Conservation (phyloP, 1,140 invertebrate species). For the Bombus fervidus region DNA sequence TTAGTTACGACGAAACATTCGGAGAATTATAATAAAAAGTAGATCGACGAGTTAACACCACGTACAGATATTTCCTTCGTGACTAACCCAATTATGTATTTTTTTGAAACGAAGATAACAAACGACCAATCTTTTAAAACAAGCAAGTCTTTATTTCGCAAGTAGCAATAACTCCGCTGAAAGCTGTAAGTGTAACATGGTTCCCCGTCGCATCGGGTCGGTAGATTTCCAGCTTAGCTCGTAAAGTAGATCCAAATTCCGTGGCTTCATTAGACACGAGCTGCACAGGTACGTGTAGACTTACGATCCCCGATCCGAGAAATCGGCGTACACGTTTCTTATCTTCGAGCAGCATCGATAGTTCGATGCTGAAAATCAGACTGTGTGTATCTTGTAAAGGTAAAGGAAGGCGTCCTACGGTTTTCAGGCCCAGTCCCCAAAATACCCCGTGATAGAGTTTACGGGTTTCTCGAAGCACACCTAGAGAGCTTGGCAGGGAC, state of each 20-base stretch:
- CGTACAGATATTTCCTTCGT: too few relatives aligned
- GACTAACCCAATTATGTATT: too few relatives aligned
- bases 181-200: neutral
- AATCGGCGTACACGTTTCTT: slow-evolving; percentile 61
- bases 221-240: neutral
- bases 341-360: slow-evolving; percentile 59
- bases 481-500: slow-evolving; percentile 53
- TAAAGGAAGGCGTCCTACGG: slow-evolving; percentile 59
- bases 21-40: too few relatives aligned
- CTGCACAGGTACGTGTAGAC: slow-evolving; percentile 42
- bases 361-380: slow-evolving; percentile 52
- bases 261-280: slow-evolving; percentile 46
- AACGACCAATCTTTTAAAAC: too few relatives aligned
- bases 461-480: slow-evolving; percentile 56
- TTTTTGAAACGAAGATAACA: too few relatives aligned
- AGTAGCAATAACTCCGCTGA: neutral
- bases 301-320: slow-evolving; percentile 59
- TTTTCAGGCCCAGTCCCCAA: slow-evolving; percentile 52
- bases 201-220: neutral
- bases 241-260: slow-evolving; percentile 40
- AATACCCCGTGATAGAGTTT: slow-evolving; percentile 57
- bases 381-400: slow-evolving; percentile 38
- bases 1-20: too few relatives aligned
- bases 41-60: too few relatives aligned
- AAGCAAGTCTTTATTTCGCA: neutral